Conservation (phyloP, 2,888 invertebrate genomes). For the Brachyptera risi region DNA sequence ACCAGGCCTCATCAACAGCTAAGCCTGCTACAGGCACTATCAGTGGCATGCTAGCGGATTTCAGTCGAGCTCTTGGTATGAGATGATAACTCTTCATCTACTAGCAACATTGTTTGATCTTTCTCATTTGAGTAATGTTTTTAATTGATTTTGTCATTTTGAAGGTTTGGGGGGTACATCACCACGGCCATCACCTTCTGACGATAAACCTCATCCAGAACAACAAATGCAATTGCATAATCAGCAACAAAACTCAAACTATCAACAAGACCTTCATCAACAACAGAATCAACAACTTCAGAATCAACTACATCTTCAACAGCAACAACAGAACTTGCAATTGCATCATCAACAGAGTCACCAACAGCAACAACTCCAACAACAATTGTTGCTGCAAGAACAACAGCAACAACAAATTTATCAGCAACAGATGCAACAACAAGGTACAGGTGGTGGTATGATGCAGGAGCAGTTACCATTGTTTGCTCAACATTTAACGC, state of each 20-base stretch:
- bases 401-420: slow-evolving; percentile 25
- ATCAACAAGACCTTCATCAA: slow-evolving; percentile 58
- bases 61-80: slow-evolving; percentile 47
- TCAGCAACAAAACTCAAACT: slow-evolving; percentile 24
- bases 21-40: slow-evolving; percentile 41
- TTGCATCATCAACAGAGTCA: slow-evolving; percentile 20
- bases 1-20: slow-evolving; percentile 29
- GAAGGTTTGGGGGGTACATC: slow-evolving; percentile 42
- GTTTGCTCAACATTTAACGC: slow-evolving; percentile 53
- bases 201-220: slow-evolving; percentile 38
- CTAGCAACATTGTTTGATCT: neutral
- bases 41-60: slow-evolving; percentile 47
- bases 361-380: slow-evolving; percentile 14
- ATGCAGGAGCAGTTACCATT: slow-evolving; percentile 30
- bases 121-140: neutral
- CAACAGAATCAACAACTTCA: slow-evolving; percentile 50
- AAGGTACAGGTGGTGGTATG: neutral
- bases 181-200: slow-evolving; percentile 41
- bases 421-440: slow-evolving; percentile 26
- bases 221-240: slow-evolving; percentile 29
- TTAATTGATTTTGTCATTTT: slow-evolving; percentile 1
- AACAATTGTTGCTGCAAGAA: neutral
- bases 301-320: slow-evolving; percentile 45
- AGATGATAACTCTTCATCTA: neutral
- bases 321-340: slow-evolving; percentile 27